Conservation (phyloP, 2,113 vertebrate genomes). For the Oxygymnocypris stewartii region DNA sequence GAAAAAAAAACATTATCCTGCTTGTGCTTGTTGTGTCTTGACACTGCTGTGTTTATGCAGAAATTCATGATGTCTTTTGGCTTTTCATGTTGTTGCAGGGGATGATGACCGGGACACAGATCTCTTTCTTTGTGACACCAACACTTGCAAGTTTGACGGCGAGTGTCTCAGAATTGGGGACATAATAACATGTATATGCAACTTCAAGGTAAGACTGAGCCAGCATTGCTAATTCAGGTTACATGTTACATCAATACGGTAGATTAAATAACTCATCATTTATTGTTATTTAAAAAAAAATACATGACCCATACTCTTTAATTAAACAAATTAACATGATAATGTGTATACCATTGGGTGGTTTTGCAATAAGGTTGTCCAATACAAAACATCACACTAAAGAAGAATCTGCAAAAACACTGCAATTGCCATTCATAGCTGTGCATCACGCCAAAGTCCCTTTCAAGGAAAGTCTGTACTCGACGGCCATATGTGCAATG, state of each 20-base stretch:
- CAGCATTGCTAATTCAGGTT: neutral
- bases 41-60: neutral
- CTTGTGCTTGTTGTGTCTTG: neutral
- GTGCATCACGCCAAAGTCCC: too few species aligned
- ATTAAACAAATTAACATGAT: neutral
- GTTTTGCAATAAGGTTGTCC: neutral
- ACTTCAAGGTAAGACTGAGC: constrained; percentile 90
- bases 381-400: neutral
- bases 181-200: constrained; percentile 98
- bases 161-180: constrained; percentile 98
- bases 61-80: constrained; percentile 13
- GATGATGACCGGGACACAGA: constrained; percentile 98
- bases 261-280: neutral
- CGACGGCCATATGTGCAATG: too few species aligned
- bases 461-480: too few species aligned
- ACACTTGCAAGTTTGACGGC: constrained; percentile 98
- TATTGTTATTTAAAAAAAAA: neutral
- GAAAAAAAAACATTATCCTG: neutral
- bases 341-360: neutral
- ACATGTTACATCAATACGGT: neutral
- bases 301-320: neutral
- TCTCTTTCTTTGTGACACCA: constrained; percentile 97
- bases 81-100: constrained; percentile 76
- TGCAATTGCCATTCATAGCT: too few species aligned
- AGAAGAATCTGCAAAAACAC: too few species aligned